Conservation (phyloP, 2,888 invertebrate genomes). For the Andricus quercusramuli region DNA sequence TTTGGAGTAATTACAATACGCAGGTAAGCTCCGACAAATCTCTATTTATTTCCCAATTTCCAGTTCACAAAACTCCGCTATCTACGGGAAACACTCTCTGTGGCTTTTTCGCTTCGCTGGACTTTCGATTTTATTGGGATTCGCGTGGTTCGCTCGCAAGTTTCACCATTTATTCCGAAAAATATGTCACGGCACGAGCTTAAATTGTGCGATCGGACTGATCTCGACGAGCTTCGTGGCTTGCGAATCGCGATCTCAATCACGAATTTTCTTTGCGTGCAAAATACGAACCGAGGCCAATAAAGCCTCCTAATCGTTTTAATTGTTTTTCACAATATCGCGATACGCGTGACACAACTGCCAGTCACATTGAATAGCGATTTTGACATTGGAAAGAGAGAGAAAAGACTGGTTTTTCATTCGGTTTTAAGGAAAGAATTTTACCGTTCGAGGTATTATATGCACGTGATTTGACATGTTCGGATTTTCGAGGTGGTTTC, state of each 20-base stretch:
- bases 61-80: neutral
- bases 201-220: neutral
- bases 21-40: conserved; percentile 22
- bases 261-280: conserved; percentile 2
- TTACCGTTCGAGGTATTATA: neutral
- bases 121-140: conserved; percentile 26
- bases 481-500: neutral
- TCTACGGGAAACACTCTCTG: conserved; percentile 4
- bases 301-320: conserved; percentile 26
- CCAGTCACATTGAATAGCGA: conserved; percentile 21
- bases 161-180: conserved; percentile 28
- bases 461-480: conserved; percentile 5
- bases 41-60: conserved; percentile 13
- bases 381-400: conserved; percentile 26
- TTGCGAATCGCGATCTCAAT: neutral
- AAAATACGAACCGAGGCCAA: neutral
- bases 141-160: neutral
- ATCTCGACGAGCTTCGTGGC: neutral
- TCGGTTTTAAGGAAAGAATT: neutral
- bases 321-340: conserved; percentile 40
- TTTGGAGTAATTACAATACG: conserved; percentile 32
- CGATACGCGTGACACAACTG: conserved; percentile 33
- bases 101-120: conserved; percentile 1
- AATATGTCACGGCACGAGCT: conserved; percentile 23
- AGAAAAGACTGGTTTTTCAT: neutral